Evolutionary conservation across 1,140 invertebrate species (phyloP).

Genomic region (Camponotus vicinus): DNA sequence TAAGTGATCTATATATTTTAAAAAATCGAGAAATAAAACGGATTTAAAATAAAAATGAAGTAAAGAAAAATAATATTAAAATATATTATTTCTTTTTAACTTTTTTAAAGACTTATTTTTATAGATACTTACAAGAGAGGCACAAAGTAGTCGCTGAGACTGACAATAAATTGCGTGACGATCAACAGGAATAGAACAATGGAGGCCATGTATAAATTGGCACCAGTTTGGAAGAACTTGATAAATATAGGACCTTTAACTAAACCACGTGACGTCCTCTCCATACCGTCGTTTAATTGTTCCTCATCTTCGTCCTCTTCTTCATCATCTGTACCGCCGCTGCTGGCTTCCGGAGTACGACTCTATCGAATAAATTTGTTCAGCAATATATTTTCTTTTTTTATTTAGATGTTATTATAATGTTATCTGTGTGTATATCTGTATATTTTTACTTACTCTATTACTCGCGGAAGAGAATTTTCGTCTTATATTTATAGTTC

Average conservation of each 20-base stretch:
- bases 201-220: slow-evolving; percentile 86
- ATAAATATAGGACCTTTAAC: slow-evolving; percentile 89
- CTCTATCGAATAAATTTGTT: slow-evolving; percentile 72
- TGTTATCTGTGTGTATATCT: neutral
- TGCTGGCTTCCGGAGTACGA: slow-evolving; percentile 78
- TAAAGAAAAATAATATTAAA: too few relatives aligned
- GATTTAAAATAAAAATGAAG: neutral
- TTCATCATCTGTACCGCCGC: slow-evolving; percentile 79
- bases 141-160: slow-evolving; percentile 90
- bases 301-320: slow-evolving; percentile 88
- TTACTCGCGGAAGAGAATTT: slow-evolving; percentile 82
- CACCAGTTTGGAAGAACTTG: slow-evolving; percentile 88
- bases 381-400: neutral
- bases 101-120: too few relatives aligned
- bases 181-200: slow-evolving; percentile 86
- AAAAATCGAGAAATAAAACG: neutral
- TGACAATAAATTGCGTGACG: slow-evolving; percentile 88
- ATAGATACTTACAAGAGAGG: slow-evolving; percentile 87
- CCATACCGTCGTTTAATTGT: slow-evolving; percentile 86
- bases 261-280: slow-evolving; percentile 87
- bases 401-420: neutral
- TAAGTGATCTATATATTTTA: neutral
- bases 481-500: slow-evolving; percentile 69
- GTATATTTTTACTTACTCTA: slow-evolving; percentile 74
- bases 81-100: neutral